A percentile compares a stretch with the other conserved stretches of the same genome.
Conservation (phyloP, 2,888 invertebrate species). For the Aphrophora alni region DNA sequence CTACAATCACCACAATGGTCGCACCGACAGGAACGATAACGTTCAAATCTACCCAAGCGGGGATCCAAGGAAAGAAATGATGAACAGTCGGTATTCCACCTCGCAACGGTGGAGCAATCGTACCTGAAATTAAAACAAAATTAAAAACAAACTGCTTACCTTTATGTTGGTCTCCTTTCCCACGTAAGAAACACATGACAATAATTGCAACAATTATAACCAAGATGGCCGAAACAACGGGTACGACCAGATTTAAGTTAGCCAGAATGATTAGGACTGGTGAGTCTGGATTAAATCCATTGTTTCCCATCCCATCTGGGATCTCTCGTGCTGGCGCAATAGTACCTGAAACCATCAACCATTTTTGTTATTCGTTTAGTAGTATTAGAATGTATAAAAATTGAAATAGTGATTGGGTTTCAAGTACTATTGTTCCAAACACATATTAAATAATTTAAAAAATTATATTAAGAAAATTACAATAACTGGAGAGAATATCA, state of each 20-base stretch:
- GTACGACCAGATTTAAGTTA: constrained; percentile 92
- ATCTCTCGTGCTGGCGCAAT: constrained; percentile 90
- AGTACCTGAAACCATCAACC: constrained; percentile 79
- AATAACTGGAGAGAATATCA: no score
- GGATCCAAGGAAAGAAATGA: constrained; percentile 75
- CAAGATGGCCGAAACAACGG: constrained; percentile 88
- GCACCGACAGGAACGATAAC: constrained; percentile 90
- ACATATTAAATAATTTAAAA: neutral
- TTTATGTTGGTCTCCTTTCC: constrained; percentile 84
- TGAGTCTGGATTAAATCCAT: constrained; percentile 58
- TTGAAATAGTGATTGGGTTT: neutral
- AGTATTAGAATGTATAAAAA: neutral
- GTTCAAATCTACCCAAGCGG: constrained; percentile 87
- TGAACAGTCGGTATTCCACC: constrained; percentile 61
- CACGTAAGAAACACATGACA: constrained; percentile 90
- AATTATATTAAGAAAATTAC: no score
- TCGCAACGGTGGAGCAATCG: constrained; percentile 77
- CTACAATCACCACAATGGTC: constrained; percentile 87
- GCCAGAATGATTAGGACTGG: constrained; percentile 87
- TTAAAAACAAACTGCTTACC: constrained; percentile 64
- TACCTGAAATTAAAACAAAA: constrained; percentile 66
- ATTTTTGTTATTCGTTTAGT: neutral
- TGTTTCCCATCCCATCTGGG: constrained; percentile 68
- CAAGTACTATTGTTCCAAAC: constrained; percentile 7
- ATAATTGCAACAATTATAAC: constrained; percentile 93